Evolutionary conservation across 2,888 invertebrate genomes (phyloP).

Genomic region (Steinernema carpocapsae): DNA sequence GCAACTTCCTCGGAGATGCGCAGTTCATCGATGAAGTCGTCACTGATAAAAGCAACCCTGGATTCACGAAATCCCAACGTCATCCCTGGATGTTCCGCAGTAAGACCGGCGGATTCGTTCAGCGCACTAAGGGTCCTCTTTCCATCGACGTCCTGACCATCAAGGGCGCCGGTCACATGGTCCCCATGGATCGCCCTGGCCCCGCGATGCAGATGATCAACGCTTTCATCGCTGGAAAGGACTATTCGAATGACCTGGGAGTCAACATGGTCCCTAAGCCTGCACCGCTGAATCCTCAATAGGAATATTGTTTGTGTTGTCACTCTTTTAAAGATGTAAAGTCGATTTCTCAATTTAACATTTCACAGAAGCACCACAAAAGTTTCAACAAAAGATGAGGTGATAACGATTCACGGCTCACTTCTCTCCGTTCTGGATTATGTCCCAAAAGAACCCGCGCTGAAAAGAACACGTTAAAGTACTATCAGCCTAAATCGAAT

Average conservation of each 20-base stretch:
- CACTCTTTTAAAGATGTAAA: too few species aligned
- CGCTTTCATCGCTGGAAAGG: slow-evolving; percentile 41
- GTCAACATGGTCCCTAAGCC: not conserved
- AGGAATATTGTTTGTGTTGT: too few species aligned
- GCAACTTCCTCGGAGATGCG: slow-evolving; percentile 63
- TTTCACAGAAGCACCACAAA: too few species aligned
- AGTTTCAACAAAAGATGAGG: too few species aligned
- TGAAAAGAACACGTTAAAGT: too few species aligned
- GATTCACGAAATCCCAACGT: slow-evolving; percentile 27
- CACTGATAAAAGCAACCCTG: slow-evolving; percentile 38
- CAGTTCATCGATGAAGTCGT: slow-evolving; percentile 61
- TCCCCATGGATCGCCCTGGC: slow-evolving; percentile 43
- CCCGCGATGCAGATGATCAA: slow-evolving; percentile 47
- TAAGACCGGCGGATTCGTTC: slow-evolving; percentile 58
- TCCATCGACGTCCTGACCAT: slow-evolving; percentile 60
- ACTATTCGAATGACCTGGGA: not conserved
- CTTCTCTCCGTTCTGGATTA: too few species aligned
- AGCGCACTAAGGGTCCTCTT: slow-evolving; percentile 51
- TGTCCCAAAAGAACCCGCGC: too few species aligned
- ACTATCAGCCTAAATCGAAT: too few species aligned
- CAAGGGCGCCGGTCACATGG: slow-evolving; percentile 48
- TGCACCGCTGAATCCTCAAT: not conserved
- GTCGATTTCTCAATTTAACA: too few species aligned
- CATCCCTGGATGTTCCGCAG: slow-evolving; percentile 41
- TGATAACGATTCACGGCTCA: too few species aligned